phyloP scores from a whole-genome alignment of 2,888 invertebrate species.

The Acrobasis repandana region DNA sequence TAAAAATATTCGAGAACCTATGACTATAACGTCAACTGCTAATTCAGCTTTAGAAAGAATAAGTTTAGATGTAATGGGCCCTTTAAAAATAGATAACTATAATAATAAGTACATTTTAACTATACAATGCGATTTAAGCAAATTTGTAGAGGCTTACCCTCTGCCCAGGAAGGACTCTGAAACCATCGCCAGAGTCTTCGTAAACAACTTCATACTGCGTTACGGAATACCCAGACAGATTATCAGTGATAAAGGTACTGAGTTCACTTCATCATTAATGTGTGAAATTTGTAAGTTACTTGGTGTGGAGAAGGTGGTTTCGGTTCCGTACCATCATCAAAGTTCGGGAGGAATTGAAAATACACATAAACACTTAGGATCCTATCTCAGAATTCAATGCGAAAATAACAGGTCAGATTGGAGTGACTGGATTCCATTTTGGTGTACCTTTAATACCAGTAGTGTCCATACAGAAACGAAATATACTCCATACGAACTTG shows the following conservation, averaged over 20 bases:
- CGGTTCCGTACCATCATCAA: conserved; percentile 26
- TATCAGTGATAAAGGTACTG: conserved; percentile 19
- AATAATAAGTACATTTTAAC: conserved; percentile 29
- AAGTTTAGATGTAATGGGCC: conserved; percentile 30
- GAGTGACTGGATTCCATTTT: conserved; percentile 1
- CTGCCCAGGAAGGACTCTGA: conserved; percentile 7
- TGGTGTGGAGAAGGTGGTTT: conserved; percentile 23
- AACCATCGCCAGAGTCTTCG: conserved; percentile 12
- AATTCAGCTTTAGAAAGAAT: conserved; percentile 29
- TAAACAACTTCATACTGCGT: conserved; percentile 25
- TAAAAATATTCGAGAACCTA: conserved; percentile 24
- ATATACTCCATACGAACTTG: conserved; percentile 21
- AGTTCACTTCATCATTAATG: conserved; percentile 28
- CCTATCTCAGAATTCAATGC: conserved; percentile 24
- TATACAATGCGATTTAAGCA: conserved; percentile 29
- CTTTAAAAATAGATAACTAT: conserved; percentile 26
- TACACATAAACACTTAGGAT: conserved; percentile 23
- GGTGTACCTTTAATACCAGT: conserved; percentile 21
- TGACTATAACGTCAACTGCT: conserved; percentile 30
- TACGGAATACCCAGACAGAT: conserved; percentile 23
- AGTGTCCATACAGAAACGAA: conserved; percentile 16
- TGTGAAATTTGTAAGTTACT: conserved; percentile 28
- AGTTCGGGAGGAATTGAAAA: conserved; percentile 22
- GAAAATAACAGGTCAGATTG: conserved; percentile 18
- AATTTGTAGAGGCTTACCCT: conserved; percentile 25